A percentile compares a stretch with the other conserved stretches of the same genome.
Evolutionary conservation across 23 tunicate species (phyloP).

Genomic region (Aplidium turbinatum): DNA sequence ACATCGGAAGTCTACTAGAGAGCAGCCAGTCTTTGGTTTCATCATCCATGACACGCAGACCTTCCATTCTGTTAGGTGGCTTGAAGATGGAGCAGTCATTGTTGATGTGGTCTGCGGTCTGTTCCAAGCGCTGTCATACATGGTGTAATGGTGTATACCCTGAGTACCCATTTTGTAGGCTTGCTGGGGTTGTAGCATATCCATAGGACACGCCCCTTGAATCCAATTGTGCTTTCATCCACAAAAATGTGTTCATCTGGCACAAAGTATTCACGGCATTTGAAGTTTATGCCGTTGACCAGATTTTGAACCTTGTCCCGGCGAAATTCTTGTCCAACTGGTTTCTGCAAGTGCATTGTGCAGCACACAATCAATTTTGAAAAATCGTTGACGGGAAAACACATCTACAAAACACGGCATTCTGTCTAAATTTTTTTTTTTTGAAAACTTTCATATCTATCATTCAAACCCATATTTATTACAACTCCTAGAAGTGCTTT

Average conservation of each 20-base stretch:
- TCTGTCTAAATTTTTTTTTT: slow-evolving; percentile 1
- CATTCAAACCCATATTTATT: slow-evolving; percentile 31
- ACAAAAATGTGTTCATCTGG: slow-evolving; percentile 32
- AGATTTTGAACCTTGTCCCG: slow-evolving; percentile 23
- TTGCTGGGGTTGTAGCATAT: slow-evolving; percentile 37
- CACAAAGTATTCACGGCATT: slow-evolving; percentile 24
- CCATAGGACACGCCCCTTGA: slow-evolving; percentile 25
- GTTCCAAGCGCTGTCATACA: slow-evolving; percentile 27
- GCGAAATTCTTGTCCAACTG: slow-evolving; percentile 18
- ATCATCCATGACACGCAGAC: too few relatives aligned
- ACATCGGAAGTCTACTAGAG: too few relatives aligned
- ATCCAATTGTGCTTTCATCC: slow-evolving; percentile 35
- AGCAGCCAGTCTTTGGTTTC: too few relatives aligned
- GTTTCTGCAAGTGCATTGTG: slow-evolving; percentile 19
- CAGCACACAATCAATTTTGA: too few relatives aligned
- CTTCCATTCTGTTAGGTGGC: too few relatives aligned
- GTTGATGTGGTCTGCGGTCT: too few relatives aligned
- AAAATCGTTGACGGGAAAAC: slow-evolving; percentile 26
- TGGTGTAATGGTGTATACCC: slow-evolving; percentile 8
- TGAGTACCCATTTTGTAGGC: slow-evolving; percentile 34
- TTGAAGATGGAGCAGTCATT: too few relatives aligned
- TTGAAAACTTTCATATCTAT: slow-evolving; percentile 2
- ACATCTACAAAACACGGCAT: slow-evolving; percentile 31
- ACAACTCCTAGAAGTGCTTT: slow-evolving; percentile 32
- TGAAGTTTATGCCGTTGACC: slow-evolving; percentile 21